phyloP scores from a whole-genome alignment of 2,888 invertebrate species.

The Cataglyphis rosenhaueri region DNA sequence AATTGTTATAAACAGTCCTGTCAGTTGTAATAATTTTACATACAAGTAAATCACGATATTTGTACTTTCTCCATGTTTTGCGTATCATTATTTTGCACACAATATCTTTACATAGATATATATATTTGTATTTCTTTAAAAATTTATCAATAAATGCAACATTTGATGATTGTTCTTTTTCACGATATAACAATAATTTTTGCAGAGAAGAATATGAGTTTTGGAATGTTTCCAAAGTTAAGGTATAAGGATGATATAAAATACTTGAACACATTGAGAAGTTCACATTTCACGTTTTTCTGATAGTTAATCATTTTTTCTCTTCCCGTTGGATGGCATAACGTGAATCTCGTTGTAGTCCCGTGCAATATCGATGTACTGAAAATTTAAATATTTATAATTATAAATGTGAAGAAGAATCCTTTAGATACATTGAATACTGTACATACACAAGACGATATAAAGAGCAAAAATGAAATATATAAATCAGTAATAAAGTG shows the following conservation, averaged over 20 bases:
- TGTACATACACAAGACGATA: not conserved
- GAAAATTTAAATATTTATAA: conserved; percentile 66
- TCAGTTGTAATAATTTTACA: conserved; percentile 47
- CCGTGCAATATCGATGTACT: conserved; percentile 89
- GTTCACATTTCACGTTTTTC: conserved; percentile 5
- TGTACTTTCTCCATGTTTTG: conserved; percentile 59
- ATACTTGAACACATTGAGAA: conserved; percentile 48
- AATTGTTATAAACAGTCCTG: conserved; percentile 19
- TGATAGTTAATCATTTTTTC: conserved; percentile 59
- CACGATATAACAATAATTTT: conserved; percentile 25
- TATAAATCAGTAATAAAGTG: not conserved
- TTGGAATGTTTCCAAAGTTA: conserved; percentile 51
- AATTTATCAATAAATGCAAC: conserved; percentile 45
- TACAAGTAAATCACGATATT: conserved; percentile 60
- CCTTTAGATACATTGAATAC: not conserved
- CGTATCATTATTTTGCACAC: conserved; percentile 24
- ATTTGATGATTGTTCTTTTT: conserved; percentile 24
- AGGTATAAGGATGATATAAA: conserved; percentile 40
- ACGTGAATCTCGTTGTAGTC: conserved; percentile 81
- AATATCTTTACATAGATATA: conserved; percentile 46
- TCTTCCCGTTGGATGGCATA: conserved; percentile 55
- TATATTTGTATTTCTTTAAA: conserved; percentile 47
- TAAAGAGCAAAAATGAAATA: not conserved
- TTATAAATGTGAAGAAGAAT: conserved; percentile 5
- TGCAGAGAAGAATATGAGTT: not conserved